Conservation (phyloP, 2,113 vertebrate genomes). For the Thinocorus orbignyianus region DNA sequence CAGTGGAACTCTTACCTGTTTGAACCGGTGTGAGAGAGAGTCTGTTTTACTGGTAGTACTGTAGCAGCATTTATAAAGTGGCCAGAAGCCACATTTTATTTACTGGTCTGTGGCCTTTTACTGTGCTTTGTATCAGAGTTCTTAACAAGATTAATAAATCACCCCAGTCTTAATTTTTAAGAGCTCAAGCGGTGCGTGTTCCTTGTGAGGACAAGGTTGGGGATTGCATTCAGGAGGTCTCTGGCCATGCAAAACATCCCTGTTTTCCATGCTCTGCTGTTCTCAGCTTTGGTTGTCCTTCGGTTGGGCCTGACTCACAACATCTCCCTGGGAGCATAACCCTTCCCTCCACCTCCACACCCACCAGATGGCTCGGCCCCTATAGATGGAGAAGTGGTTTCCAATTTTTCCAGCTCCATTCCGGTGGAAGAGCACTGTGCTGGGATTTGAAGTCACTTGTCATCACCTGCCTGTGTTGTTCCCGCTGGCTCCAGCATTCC, state of each 20-base stretch:
- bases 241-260: not conserved
- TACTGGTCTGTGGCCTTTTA: slow-evolving; percentile 93
- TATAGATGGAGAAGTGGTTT: not conserved
- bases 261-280: not conserved
- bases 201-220: slow-evolving; percentile 13
- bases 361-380: not conserved
- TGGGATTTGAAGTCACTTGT: not conserved
- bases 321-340: not conserved
- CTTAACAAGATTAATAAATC: slow-evolving; percentile 99
- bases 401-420: not conserved
- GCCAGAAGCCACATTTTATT: slow-evolving; percentile 82
- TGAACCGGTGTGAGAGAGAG: slow-evolving; percentile 70
- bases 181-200: slow-evolving; percentile 61
- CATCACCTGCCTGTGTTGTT: not conserved
- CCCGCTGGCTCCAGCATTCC: rapidly evolving
- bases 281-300: not conserved
- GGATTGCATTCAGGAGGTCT: not conserved
- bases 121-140: slow-evolving; percentile 98
- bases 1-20: slow-evolving; percentile 60
- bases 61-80: slow-evolving; percentile 81
- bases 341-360: not conserved
- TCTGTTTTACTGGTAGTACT: slow-evolving; percentile 69
- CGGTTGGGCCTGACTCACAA: rapidly evolving
- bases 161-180: slow-evolving; percentile 94
- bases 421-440: not conserved